Base-by-base conservation (phyloP, 2,113 vertebrate species). In the Dicentrarchus labrax region DNA sequence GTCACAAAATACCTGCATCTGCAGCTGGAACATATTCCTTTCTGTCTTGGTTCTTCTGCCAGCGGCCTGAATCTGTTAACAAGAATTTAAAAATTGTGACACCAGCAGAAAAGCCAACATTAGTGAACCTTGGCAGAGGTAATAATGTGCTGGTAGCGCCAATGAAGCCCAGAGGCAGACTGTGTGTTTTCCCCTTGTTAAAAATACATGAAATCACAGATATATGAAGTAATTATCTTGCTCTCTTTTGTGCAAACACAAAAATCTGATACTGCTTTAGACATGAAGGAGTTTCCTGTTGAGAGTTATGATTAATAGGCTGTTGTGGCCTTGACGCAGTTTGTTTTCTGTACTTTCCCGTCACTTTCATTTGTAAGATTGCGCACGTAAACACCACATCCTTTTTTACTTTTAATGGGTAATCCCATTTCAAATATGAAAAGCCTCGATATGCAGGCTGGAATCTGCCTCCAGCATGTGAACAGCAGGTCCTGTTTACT, bases 401-500 rank as follows among this genome's bases (percentile, higher is more conserved):
- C 41, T 61, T 39, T 57, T 21, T 47, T 24, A 41, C 3, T 4
- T 64, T 5, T 48, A 36, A 24, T 65, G 59, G 13, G 65, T 57
- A 61, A 57, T 80, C 67, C 2, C n/a, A 50, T 75, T 19, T 68
- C 12, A 38, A 47, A 71, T 70, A 15, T 53, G 3, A 22, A 59
- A 64, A 73, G n/a, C 5, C 30, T 16, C 5, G 9, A 36, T 17
- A 68, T 53, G 22, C 50, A 11, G 6, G 47, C 54, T 9, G 24
- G 15, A 36, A 38, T 76, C 39, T 39, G 53, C 67, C 36, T 43
- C 47, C 72, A 77, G 72, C 38, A 59, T 43, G 69, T 65, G 19
- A 78, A 78, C 69, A 78, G 70, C 81, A 72, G 81, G 30, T 76
- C 48, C 48, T 83, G 81, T 80, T 76, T 80, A 43, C 67, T 24